These are phyloP conservation scores for Danaus melanippus DNA, from an alignment of 1,140 invertebrate species.

Conservation along the genomic window DNA sequence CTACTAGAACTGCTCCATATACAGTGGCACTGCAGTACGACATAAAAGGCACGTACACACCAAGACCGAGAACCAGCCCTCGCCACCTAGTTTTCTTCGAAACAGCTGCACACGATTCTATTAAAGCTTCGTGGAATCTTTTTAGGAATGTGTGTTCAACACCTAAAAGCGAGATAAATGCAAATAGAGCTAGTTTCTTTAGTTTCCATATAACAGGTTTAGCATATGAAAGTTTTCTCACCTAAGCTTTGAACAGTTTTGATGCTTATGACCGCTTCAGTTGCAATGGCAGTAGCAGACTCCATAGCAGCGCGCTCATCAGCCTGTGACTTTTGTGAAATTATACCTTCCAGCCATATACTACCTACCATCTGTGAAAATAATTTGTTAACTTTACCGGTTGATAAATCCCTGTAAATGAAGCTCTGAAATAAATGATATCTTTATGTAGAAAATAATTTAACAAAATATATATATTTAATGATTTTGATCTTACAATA, in stretches of 20 bases:
- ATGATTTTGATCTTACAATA: no score
- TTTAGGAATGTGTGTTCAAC: constrained; percentile 74
- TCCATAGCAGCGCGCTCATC: constrained; percentile 80
- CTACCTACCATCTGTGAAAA: constrained; percentile 59
- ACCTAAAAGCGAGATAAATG: constrained; percentile 26
- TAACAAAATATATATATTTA: no score
- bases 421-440: no score
- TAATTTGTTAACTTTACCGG: no score
- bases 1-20: constrained; percentile 82
- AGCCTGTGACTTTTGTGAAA: constrained; percentile 56
- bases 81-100: constrained; percentile 77
- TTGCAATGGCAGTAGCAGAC: constrained; percentile 80
- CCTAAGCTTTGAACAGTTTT: constrained; percentile 84
- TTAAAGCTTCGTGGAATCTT: constrained; percentile 74
- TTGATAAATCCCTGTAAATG: no score
- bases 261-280: constrained; percentile 84
- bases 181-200: neutral
- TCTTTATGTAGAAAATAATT: no score
- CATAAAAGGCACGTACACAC: constrained; percentile 80
- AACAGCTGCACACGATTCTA: constrained; percentile 68
- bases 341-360: constrained; percentile 64
- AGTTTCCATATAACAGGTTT: neutral
- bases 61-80: constrained; percentile 79
- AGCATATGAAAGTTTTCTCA: constrained; percentile 47
- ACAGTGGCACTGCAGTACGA: constrained; percentile 81